These are phyloP conservation scores for Littorina saxatilis DNA, from an alignment of 1,140 invertebrate genomes.

Conservation along the genomic window DNA sequence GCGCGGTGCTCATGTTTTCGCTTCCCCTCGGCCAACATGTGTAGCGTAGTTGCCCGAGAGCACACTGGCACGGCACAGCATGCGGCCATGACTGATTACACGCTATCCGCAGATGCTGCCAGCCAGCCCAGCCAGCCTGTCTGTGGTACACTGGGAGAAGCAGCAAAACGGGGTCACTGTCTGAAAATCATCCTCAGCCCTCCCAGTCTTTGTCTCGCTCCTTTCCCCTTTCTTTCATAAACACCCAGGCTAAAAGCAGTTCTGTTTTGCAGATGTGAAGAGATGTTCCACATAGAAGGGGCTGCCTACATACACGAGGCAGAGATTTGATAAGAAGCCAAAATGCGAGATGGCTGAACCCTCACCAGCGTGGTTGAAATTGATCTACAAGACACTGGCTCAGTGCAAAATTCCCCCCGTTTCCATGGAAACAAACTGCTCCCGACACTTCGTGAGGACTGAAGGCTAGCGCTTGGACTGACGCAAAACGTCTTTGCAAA, in stretches of 20 bases:
- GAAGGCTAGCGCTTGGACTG: neutral
- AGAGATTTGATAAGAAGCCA: too few relatives aligned
- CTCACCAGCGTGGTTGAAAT: neutral
- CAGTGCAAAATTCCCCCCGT: conserved; percentile 13
- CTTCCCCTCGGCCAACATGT: too few relatives aligned
- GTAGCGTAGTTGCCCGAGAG: neutral
- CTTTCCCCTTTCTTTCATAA: too few relatives aligned
- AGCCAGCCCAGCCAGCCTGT: neutral
- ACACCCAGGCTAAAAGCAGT: neutral
- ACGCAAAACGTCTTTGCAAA: neutral
- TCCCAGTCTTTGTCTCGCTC: conserved; percentile 1
- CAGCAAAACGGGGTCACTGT: conserved; percentile 19
- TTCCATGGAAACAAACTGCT: conserved; percentile 27
- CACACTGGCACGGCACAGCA: neutral
- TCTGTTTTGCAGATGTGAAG: neutral
- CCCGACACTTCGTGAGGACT: neutral
- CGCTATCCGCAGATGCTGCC: neutral
- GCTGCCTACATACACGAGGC: too few relatives aligned
- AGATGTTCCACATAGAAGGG: neutral
- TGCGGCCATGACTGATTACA: conserved; percentile 9
- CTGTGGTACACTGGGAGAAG: conserved; percentile 1
- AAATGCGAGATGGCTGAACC: too few relatives aligned
- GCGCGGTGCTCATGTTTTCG: too few relatives aligned
- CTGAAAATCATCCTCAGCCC: neutral
- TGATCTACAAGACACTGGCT: conserved; percentile 18